A percentile compares a stretch with the other conserved stretches of the same genome.
These are phyloP conservation scores for Eurystomus glaucurus DNA, from an alignment of 2,797 vertebrate genomes.

Conservation along the genomic window DNA sequence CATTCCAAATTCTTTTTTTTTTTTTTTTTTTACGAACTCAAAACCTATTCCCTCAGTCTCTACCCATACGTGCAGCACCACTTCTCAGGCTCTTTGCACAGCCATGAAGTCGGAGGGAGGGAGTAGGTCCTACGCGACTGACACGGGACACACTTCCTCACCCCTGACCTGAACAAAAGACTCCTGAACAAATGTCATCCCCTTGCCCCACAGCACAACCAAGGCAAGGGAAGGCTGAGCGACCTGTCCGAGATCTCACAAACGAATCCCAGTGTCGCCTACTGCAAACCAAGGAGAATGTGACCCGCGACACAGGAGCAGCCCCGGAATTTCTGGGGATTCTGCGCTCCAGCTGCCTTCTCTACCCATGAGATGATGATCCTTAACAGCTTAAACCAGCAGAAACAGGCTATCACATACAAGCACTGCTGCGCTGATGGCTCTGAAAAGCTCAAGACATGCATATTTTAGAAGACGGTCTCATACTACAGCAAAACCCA, in stretches of 20 bases:
- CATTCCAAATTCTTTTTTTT: not conserved
- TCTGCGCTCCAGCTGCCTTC: not conserved
- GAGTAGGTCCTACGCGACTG: not conserved
- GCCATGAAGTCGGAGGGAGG: fast-evolving
- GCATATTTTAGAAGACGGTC: not conserved
- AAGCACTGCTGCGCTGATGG: not conserved
- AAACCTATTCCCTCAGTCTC: not conserved
- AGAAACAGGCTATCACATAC: not conserved
- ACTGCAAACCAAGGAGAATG: not conserved
- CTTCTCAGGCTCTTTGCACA: not conserved
- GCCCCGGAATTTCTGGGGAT: not conserved
- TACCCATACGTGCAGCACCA: fast-evolving
- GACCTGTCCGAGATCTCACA: not conserved
- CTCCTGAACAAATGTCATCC: not conserved
- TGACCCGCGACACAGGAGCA: not conserved
- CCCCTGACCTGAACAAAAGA: not conserved
- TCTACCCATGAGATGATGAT: not conserved
- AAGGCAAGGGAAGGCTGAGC: not conserved
- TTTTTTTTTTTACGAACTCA: not conserved
- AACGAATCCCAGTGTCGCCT: not conserved
- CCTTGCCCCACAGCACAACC: not conserved
- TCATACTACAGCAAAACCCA: not conserved
- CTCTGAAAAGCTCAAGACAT: not conserved
- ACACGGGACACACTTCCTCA: not conserved
- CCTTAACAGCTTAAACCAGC: not conserved